Conservation (phyloP, 1,140 invertebrate species). For the Temnothorax curvispinosus region DNA sequence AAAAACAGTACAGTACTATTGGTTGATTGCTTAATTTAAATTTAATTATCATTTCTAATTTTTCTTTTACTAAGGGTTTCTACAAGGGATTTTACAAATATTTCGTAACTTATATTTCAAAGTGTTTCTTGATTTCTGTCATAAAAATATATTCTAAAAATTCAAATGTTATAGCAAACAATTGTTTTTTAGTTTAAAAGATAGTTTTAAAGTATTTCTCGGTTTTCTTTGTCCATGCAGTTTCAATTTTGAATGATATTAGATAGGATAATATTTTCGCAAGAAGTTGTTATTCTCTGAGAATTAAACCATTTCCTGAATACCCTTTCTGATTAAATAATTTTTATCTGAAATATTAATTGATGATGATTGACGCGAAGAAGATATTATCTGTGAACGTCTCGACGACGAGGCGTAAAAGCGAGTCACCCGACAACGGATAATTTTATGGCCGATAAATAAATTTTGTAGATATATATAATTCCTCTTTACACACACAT, state of each 20-base stretch:
- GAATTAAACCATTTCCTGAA: background rate
- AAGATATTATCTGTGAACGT: slow-evolving; percentile 11
- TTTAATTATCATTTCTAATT: background rate
- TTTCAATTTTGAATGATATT: slow-evolving; percentile 10
- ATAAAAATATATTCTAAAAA: background rate
- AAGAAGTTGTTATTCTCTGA: background rate
- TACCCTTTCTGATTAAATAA: background rate
- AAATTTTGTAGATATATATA: slow-evolving; percentile 54
- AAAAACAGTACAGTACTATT: background rate
- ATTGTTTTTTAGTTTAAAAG: background rate
- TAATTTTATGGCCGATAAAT: slow-evolving; percentile 28
- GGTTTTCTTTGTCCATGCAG: background rate
- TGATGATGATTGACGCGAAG: slow-evolving; percentile 22
- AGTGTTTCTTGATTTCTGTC: background rate
- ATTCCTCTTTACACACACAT: slow-evolving; percentile 17
- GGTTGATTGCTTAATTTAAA: background rate
- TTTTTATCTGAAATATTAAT: slow-evolving; percentile 52
- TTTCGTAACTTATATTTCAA: background rate
- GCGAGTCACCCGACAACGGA: slow-evolving; percentile 40
- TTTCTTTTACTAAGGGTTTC: background rate
- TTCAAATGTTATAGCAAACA: background rate
- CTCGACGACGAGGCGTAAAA: background rate
- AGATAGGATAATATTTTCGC: background rate
- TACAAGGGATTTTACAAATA: background rate
- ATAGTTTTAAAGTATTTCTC: background rate